These are phyloP conservation scores for Darevskia nairensis DNA, from an alignment of 2,797 vertebrate species.

Conservation along the genomic window DNA sequence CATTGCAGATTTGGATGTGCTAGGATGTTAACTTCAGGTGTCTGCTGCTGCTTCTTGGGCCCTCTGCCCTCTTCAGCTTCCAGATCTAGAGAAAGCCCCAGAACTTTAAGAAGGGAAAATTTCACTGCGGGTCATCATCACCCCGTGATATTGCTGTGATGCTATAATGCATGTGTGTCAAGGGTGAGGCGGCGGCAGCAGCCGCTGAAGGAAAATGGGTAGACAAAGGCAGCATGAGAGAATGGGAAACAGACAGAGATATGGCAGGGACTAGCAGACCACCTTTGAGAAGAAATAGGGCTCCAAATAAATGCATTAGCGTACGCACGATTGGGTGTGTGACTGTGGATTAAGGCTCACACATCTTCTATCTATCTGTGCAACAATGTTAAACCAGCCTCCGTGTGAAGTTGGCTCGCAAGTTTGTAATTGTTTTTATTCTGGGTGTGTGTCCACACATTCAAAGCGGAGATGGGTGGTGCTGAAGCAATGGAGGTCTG, in stretches of 20 bases:
- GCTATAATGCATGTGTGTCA: background rate
- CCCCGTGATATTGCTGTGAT: background rate
- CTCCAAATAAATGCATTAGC: background rate
- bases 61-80: background rate
- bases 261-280: no score
- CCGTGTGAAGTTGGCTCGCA: accelerated
- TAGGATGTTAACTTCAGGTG: background rate
- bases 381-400: background rate
- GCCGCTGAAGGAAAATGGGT: background rate
- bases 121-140: background rate
- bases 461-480: background rate
- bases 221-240: background rate
- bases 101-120: background rate
- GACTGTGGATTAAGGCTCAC: background rate
- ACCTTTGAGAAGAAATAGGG: background rate
- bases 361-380: background rate
- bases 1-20: background rate
- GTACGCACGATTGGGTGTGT: background rate
- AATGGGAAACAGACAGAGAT: background rate
- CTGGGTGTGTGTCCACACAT: background rate
- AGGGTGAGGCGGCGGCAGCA: background rate
- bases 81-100: background rate
- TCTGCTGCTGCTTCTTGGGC: background rate
- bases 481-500: background rate
- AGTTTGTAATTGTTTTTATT: background rate